A percentile compares a stretch with the other conserved stretches of the same genome.
phyloP scores from a whole-genome alignment of 92 coral and sea anemone genomes.

The Epizoanthus rinbou region DNA sequence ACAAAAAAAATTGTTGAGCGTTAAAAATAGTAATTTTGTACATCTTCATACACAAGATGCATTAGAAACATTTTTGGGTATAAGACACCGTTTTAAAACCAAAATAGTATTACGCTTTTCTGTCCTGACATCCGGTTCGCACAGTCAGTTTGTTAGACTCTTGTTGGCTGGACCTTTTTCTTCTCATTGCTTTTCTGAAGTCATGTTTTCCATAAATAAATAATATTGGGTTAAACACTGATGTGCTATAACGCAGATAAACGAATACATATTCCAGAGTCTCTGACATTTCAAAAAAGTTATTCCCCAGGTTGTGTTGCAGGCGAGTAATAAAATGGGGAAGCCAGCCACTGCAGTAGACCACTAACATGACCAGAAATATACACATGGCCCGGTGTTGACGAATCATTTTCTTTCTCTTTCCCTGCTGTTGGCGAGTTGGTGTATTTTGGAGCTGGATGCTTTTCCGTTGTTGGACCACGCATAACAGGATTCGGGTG shows the following conservation, averaged over 20 bases:
- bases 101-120: too few relatives aligned
- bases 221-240: constrained; percentile 72
- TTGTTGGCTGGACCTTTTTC: constrained; percentile 8
- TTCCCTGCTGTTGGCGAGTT: constrained; percentile 56
- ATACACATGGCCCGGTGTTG: constrained; percentile 67
- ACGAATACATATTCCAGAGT: constrained; percentile 24
- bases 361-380: constrained; percentile 62
- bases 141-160: too few relatives aligned
- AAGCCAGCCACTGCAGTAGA: constrained; percentile 67
- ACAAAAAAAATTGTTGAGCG: too few relatives aligned
- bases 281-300: constrained; percentile 36
- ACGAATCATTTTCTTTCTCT: constrained; percentile 47
- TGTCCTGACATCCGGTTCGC: too few relatives aligned
- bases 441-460: constrained; percentile 63
- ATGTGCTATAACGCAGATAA: constrained; percentile 54
- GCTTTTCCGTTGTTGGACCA: constrained; percentile 58
- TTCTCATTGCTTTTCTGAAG: constrained; percentile 57
- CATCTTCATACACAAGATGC: too few relatives aligned
- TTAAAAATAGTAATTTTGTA: too few relatives aligned
- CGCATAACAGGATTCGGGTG: constrained; percentile 64
- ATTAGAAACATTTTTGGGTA: too few relatives aligned
- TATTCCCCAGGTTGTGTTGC: constrained; percentile 50
- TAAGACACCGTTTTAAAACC: too few relatives aligned
- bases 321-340: constrained; percentile 58
- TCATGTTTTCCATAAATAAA: constrained; percentile 78